These are phyloP conservation scores for Hassar affinis DNA, from an alignment of 2,113 vertebrate species.

Conservation along the genomic window DNA sequence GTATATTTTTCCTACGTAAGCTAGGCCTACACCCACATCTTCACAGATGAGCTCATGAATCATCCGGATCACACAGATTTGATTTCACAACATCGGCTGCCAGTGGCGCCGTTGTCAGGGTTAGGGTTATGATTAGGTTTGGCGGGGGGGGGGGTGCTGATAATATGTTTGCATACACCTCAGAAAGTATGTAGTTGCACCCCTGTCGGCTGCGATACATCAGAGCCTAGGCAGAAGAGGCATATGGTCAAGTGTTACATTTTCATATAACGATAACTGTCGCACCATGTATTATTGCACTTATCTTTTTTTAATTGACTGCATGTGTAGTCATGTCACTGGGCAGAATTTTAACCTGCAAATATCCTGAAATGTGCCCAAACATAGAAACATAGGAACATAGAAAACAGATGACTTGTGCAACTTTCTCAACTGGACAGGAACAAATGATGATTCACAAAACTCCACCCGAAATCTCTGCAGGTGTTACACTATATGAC, in stretches of 20 bases:
- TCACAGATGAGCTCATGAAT: neutral
- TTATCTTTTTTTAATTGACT: neutral
- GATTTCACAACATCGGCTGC: constrained; percentile 39
- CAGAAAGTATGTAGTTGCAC: too few relatives aligned
- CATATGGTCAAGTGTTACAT: neutral
- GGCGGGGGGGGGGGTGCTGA: too few relatives aligned
- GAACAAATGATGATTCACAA: neutral
- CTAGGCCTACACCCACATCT: constrained; percentile 5
- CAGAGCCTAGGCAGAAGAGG: constrained; percentile 21
- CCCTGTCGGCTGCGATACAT: constrained; percentile 22
- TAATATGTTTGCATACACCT: too few relatives aligned
- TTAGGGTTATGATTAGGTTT: too few relatives aligned
- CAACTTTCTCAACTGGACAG: neutral
- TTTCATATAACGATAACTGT: neutral
- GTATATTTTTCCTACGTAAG: neutral
- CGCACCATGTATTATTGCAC: neutral
- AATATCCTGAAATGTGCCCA: neutral
- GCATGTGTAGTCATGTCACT: neutral
- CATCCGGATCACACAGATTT: neutral
- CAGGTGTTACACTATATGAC: neutral
- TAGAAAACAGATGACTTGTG: neutral
- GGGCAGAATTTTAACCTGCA: neutral
- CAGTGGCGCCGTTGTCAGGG: too few relatives aligned
- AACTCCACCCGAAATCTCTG: neutral
- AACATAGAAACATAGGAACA: too few relatives aligned